Evolutionary conservation across 2,113 vertebrate species (phyloP).

Genomic region (Mesembrinibis cayennensis): DNA sequence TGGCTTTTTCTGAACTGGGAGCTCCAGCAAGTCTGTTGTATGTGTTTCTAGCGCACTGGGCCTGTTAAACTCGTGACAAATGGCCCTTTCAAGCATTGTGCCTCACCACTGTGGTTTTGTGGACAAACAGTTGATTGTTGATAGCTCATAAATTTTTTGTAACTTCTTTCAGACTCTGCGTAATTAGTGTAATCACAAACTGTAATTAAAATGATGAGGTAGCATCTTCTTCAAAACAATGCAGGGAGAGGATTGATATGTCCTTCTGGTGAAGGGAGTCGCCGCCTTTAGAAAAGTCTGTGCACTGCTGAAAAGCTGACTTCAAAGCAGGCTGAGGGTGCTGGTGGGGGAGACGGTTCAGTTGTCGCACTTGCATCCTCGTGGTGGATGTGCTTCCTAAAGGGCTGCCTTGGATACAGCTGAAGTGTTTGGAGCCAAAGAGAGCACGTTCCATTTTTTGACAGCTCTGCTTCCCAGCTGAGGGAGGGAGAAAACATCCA

Average conservation of each 20-base stretch:
- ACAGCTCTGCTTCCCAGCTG: not conserved
- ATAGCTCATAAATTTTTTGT: not conserved
- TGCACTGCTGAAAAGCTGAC: not conserved
- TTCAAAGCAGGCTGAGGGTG: not conserved
- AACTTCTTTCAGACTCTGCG: not conserved
- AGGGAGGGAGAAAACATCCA: not conserved
- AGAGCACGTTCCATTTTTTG: not conserved
- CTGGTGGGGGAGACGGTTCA: not conserved
- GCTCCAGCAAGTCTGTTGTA: not conserved
- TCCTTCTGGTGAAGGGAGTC: not conserved
- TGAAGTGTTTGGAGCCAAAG: not conserved
- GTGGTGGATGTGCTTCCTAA: not conserved
- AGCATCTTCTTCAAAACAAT: not conserved
- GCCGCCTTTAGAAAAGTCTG: not conserved
- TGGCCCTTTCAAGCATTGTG: not conserved
- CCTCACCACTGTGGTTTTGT: not conserved
- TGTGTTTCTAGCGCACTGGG: accelerated
- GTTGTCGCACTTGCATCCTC: not conserved
- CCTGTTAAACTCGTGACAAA: accelerated
- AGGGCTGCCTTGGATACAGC: not conserved
- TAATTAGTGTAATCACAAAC: not conserved
- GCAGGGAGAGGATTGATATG: not conserved
- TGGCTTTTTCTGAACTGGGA: not conserved
- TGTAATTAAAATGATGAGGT: not conserved
- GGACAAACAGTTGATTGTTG: not conserved